phyloP scores from a whole-genome alignment of 1,140 invertebrate genomes.

The Aphelenchoides besseyi region DNA sequence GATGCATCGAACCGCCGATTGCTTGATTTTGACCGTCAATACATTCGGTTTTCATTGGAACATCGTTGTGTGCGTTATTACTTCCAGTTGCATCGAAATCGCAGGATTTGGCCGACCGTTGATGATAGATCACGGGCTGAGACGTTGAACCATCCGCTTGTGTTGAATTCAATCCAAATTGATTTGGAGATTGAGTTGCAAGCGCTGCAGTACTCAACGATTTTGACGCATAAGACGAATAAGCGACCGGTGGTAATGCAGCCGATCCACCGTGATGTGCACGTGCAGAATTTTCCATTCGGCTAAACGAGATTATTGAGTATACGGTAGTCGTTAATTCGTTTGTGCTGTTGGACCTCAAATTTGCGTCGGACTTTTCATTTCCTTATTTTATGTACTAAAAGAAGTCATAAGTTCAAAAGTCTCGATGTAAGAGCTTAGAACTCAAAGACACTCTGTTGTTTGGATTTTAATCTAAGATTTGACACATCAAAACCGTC shows the following conservation, averaged over 20 bases:
- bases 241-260: slow-evolving; percentile 19
- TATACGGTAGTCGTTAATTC: not conserved
- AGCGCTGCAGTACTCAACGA: slow-evolving; percentile 21
- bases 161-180: not conserved
- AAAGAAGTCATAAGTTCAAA: too few relatives aligned
- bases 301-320: not conserved
- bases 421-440: too few relatives aligned
- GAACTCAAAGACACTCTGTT: too few relatives aligned
- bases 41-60: slow-evolving; percentile 11
- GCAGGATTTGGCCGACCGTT: slow-evolving; percentile 21
- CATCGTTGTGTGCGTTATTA: slow-evolving; percentile 8
- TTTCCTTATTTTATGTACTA: too few relatives aligned
- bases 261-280: slow-evolving; percentile 10
- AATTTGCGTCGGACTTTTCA: too few relatives aligned
- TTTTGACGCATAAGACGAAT: slow-evolving; percentile 22
- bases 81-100: slow-evolving; percentile 21
- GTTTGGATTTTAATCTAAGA: not conserved
- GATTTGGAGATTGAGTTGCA: slow-evolving; percentile 1
- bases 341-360: not conserved
- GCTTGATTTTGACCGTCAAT: not conserved
- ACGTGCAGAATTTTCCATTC: not conserved
- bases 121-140: slow-evolving; percentile 6
- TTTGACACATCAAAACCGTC: not conserved
- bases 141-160: not conserved
- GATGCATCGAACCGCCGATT: slow-evolving; percentile 12